A percentile compares a stretch with the other conserved stretches of the same genome.
Conservation (phyloP, 1,140 invertebrate genomes). For the Heterodera schachtii region DNA sequence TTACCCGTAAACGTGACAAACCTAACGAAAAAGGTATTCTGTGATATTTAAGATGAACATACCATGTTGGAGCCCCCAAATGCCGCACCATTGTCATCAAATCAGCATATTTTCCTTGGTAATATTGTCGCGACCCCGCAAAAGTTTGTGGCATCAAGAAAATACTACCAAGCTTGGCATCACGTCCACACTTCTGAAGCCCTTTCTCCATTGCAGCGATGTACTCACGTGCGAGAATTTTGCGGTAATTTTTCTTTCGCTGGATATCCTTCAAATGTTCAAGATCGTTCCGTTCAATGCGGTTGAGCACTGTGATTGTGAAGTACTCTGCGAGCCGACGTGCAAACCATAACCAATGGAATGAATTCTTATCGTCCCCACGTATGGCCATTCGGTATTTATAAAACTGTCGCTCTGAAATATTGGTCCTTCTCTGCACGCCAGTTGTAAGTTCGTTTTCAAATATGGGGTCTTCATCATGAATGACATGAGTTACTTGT, state of each 20-base stretch:
- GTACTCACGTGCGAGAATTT: too few species aligned
- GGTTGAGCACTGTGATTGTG: too few species aligned
- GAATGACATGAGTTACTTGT: too few species aligned
- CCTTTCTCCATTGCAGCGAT: too few species aligned
- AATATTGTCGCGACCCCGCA: neutral
- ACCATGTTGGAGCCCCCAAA: neutral
- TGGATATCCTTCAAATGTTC: too few species aligned
- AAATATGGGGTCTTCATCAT: neutral
- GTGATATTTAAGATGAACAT: neutral
- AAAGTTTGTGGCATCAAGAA: neutral
- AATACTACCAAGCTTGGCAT: too few species aligned
- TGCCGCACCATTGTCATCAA: neutral
- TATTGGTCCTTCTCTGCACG: neutral
- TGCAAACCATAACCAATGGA: neutral
- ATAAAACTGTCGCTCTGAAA: neutral
- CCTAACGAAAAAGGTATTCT: neutral
- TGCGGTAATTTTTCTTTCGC: too few species aligned
- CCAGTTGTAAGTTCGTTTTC: neutral
- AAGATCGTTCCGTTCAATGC: too few species aligned
- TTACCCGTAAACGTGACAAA: neutral
- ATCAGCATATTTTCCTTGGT: neutral
- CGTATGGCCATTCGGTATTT: neutral
- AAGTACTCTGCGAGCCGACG: too few species aligned
- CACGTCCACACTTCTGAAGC: too few species aligned
- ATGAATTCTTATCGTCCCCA: neutral